Conservation (phyloP, 2,888 invertebrate genomes). For the Plemyria rubiginata region DNA sequence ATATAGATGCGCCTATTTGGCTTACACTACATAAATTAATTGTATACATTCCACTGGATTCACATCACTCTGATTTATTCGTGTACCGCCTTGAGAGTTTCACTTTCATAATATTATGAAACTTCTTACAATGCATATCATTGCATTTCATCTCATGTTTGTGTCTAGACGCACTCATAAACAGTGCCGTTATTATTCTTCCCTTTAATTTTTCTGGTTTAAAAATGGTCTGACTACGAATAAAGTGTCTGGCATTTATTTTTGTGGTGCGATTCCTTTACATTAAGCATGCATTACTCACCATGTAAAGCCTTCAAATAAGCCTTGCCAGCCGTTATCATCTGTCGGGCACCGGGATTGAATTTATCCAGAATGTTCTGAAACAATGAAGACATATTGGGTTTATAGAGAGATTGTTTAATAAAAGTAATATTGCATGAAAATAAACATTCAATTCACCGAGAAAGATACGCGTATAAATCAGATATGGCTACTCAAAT, state of each 20-base stretch:
- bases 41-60: constrained; percentile 73
- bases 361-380: constrained; percentile 98
- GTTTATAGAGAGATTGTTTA: constrained; percentile 5
- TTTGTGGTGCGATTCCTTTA: constrained; percentile 14
- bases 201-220: constrained; percentile 18
- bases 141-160: constrained; percentile 38
- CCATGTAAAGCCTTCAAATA: constrained; percentile 97
- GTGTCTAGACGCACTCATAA: constrained; percentile 42
- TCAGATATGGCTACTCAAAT: constrained; percentile 35
- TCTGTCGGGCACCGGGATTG: constrained; percentile 96
- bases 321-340: constrained; percentile 97
- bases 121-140: constrained; percentile 36
- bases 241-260: constrained; percentile 14
- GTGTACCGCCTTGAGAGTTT: constrained; percentile 44
- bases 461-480: constrained; percentile 23
- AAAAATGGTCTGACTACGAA: constrained; percentile 26
- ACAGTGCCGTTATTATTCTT: constrained; percentile 27
- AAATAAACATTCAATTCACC: constrained; percentile 22
- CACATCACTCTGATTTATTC: constrained; percentile 62
- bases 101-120: constrained; percentile 47
- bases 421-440: constrained; percentile 4
- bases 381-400: constrained; percentile 73
- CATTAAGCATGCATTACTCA: constrained; percentile 80
- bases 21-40: constrained; percentile 80
- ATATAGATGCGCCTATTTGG: constrained; percentile 82